These are phyloP conservation scores for Diphyllodes magnificus DNA, from an alignment of 2,113 vertebrate species.

Conservation along the genomic window DNA sequence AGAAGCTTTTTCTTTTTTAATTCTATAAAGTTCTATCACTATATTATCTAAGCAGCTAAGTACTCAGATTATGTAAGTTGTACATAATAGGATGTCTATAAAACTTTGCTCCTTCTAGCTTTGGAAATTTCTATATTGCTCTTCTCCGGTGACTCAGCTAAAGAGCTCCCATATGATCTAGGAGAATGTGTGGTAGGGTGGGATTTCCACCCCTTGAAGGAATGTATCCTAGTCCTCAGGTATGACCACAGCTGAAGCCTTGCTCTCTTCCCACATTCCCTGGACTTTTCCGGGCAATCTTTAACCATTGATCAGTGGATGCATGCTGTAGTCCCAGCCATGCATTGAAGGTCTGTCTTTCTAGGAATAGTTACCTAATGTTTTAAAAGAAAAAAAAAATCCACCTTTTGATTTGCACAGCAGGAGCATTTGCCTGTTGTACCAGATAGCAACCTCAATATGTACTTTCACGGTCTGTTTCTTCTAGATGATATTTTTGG, in stretches of 20 bases:
- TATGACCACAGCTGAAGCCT: neutral
- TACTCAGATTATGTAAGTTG: slow-evolving; percentile 26
- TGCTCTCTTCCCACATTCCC: neutral
- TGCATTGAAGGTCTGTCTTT: neutral
- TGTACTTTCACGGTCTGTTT: neutral
- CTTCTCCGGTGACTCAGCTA: slow-evolving; percentile 15
- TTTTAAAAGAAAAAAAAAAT: neutral
- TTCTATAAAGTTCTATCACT: slow-evolving; percentile 6
- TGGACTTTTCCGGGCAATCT: neutral
- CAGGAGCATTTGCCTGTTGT: neutral
- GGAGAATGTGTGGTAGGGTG: neutral
- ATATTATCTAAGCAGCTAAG: slow-evolving; percentile 33
- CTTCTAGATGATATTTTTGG: slow-evolving; percentile 22
- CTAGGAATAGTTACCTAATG: slow-evolving; percentile 21
- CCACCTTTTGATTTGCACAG: slow-evolving; percentile 23
- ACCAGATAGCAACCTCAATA: slow-evolving; percentile 10
- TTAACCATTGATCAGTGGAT: neutral
- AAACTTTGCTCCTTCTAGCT: slow-evolving; percentile 3
- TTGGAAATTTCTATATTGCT: slow-evolving; percentile 8
- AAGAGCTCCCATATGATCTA: neutral
- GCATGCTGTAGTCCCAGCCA: neutral
- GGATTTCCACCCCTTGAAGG: neutral
- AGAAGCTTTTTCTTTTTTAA: neutral
- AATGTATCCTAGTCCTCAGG: neutral
- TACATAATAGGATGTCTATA: slow-evolving; percentile 30